Evolutionary conservation across 1,140 invertebrate species (phyloP), one percentile per base, ranked within the genome.

Genomic region (Pteromalus puparum): DNA sequence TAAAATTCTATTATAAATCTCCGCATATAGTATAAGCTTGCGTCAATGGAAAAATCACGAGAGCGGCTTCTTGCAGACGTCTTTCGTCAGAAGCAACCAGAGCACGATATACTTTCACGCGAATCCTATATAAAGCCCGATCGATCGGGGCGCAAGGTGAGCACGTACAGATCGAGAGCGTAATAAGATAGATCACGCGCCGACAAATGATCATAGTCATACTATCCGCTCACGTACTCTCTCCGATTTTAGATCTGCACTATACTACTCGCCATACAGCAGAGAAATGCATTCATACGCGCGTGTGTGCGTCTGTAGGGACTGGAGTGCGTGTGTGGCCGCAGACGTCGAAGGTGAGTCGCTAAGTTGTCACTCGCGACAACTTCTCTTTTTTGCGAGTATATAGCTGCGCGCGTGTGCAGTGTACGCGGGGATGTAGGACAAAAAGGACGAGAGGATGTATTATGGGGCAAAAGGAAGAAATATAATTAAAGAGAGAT

Each of bases 301-400:
- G 9, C 6, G 24, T 67, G 74, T 61, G 21, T 18, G 79, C 9
- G 13, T 70, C 5, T 30, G 34, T 77, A 68, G 81, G 86, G 85
- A 88, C 87, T 34, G 3, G 3, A 78, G 86, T 87, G 87, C 88
- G 88, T 90, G 90, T 92, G 91, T 92, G 91, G 90, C 89, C 90
- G 82, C 88, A 90, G 81, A 76, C 68, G 81, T 76, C 53, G 86
- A 89, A 92, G 90, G 89, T 92, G 90, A 91, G 88, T 92, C 90
- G 91, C 90, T 90, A 91, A 91, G 90, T 92, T 91, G 91, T 92
- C 91, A 92, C 90, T 91, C 90, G 88, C 83, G 72, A n/a, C 46
- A 88, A 87, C 87, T 89, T 86, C 89, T 87, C 88, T 90, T 91
- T 91, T 91, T 91, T 46, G 15, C 46, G n/a, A n/a, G n/a, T n/a